These are phyloP conservation scores for Lucilia sericata DNA, from an alignment of 1,140 invertebrate genomes.

Conservation along the genomic window DNA sequence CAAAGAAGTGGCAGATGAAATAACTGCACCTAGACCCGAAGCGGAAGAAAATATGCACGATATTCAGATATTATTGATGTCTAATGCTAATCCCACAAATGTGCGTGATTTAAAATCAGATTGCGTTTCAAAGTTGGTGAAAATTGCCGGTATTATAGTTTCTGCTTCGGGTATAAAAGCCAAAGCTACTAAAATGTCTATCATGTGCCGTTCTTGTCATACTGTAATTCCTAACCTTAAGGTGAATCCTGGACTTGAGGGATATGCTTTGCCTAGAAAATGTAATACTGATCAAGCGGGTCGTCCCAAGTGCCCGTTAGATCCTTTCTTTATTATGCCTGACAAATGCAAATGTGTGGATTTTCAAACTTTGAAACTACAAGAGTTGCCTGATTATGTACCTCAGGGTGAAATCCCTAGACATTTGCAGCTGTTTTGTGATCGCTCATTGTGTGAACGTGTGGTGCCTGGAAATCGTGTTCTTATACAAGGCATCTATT, in stretches of 20 bases:
- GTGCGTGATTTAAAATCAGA: conserved; percentile 93
- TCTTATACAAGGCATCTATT: conserved; percentile 94
- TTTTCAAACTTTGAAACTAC: conserved; percentile 86
- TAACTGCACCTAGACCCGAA: conserved; percentile 90
- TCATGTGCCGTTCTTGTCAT: conserved; percentile 95
- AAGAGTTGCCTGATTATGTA: conserved; percentile 96
- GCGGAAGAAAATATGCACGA: conserved; percentile 92
- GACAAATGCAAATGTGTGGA: conserved; percentile 98
- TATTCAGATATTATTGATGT: conserved; percentile 92
- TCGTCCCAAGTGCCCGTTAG: conserved; percentile 91
- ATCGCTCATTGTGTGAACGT: conserved; percentile 94
- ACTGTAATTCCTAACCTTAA: conserved; percentile 89
- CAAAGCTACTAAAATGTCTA: conserved; percentile 94
- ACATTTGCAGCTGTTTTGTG: conserved; percentile 95
- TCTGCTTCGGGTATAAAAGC: conserved; percentile 93
- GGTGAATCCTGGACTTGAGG: conserved; percentile 96
- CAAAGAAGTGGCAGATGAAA: conserved; percentile 96
- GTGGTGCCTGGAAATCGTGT: conserved; percentile 97
- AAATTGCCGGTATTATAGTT: conserved; percentile 96
- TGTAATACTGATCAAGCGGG: conserved; percentile 94
- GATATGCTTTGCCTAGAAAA: conserved; percentile 95
- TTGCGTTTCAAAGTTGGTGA: conserved; percentile 91
- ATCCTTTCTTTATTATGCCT: conserved; percentile 98
- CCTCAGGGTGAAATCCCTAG: conserved; percentile 99
- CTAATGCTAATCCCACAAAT: conserved; percentile 84